Percentiles rank a stretch among this genome's conserved stretches.
These are phyloP conservation scores for Ridgeia piscesae DNA, from an alignment of 1,140 invertebrate genomes.

Conservation along the genomic window DNA sequence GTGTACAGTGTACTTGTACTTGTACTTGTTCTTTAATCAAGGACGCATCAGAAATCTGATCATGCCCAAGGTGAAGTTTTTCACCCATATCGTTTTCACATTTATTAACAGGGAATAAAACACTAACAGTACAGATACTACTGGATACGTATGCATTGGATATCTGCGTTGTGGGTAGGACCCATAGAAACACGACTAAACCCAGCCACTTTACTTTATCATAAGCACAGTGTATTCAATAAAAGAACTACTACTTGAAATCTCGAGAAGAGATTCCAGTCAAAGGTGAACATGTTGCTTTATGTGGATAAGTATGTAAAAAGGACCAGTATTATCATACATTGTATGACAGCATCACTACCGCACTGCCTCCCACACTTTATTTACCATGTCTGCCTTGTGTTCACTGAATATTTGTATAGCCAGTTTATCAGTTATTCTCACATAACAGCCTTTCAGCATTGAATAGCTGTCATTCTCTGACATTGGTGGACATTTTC, in stretches of 20 bases:
- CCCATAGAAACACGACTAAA: background rate
- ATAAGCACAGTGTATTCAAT: background rate
- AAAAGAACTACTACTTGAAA: background rate
- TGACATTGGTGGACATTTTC: background rate
- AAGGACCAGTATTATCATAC: background rate
- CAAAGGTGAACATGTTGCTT: background rate
- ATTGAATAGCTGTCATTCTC: background rate
- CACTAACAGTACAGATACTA: background rate
- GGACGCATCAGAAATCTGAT: too few species aligned
- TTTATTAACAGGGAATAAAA: background rate
- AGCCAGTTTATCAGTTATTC: background rate
- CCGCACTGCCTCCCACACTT: background rate
- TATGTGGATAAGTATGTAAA: background rate
- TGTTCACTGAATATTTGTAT: too few species aligned
- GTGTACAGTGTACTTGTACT: background rate
- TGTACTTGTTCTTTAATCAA: background rate
- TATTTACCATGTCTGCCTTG: background rate
- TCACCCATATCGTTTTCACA: background rate
- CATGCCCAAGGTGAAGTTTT: background rate
- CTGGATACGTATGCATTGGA: too few species aligned
- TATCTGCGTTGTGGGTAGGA: background rate
- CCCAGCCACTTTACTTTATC: background rate
- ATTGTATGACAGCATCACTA: background rate
- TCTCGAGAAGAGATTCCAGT: background rate
- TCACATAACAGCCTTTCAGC: background rate